These are phyloP conservation scores for Mythimna albipuncta DNA, from an alignment of 2,888 invertebrate species.

Conservation along the genomic window DNA sequence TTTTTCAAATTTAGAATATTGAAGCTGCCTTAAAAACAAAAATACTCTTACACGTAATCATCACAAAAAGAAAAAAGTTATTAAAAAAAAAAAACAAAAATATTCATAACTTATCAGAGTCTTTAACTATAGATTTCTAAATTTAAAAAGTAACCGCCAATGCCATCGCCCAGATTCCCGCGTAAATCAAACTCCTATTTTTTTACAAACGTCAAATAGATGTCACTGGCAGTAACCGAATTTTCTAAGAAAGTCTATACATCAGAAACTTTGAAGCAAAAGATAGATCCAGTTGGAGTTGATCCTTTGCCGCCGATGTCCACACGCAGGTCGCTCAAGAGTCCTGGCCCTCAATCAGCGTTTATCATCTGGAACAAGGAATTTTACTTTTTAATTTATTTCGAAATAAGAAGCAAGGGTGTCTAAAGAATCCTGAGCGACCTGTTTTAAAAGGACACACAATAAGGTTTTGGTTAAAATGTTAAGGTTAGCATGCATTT, in stretches of 20 bases:
- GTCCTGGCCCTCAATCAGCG: constrained; percentile 87
- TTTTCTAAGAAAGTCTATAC: constrained; percentile 36
- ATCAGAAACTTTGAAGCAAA: constrained; percentile 51
- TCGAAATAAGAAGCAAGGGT: constrained; percentile 72
- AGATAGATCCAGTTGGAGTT: constrained; percentile 61
- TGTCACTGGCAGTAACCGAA: constrained; percentile 16
- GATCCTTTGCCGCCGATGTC: constrained; percentile 57
- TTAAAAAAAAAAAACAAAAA: background rate
- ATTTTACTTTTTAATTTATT: constrained; percentile 84
- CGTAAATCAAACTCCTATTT: constrained; percentile 5
- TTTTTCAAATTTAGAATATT: constrained; percentile 5
- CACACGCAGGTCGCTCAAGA: constrained; percentile 86
- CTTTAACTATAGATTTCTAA: constrained; percentile 21
- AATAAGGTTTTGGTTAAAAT: constrained; percentile 37
- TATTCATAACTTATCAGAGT: background rate
- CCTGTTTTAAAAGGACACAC: constrained; percentile 72
- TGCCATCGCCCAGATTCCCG: constrained; percentile 10
- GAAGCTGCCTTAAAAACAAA: constrained; percentile 13
- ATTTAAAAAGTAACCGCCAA: constrained; percentile 33
- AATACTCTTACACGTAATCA: constrained; percentile 13
- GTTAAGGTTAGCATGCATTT: constrained; percentile 32
- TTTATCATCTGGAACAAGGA: constrained; percentile 90
- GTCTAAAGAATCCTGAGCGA: constrained; percentile 86
- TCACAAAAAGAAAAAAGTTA: constrained; percentile 16
- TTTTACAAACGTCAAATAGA: constrained; percentile 38